Conservation (phyloP, 1,140 invertebrate genomes). For the Neodiprion lecontei region DNA sequence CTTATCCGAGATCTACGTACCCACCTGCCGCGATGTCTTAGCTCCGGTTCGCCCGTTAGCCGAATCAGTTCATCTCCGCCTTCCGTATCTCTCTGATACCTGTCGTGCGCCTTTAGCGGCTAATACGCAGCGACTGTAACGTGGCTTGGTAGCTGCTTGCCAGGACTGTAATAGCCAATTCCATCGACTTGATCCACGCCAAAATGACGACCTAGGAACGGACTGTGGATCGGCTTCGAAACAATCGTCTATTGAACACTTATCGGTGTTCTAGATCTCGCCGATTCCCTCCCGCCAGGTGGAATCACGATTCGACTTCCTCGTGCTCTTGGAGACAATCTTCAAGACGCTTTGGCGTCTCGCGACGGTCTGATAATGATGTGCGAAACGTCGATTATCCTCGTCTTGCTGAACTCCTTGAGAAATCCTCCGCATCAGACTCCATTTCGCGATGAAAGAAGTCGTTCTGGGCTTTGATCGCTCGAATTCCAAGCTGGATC, state of each 20-base stretch:
- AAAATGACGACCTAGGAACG: neutral
- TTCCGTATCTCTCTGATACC: neutral
- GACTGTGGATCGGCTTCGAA: neutral
- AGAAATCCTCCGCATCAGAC: no score
- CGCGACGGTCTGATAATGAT: no score
- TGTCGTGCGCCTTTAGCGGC: neutral
- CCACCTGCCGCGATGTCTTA: neutral
- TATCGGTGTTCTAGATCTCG: neutral
- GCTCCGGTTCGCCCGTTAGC: neutral
- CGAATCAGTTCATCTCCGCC: slow-evolving; percentile 3
- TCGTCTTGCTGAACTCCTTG: no score
- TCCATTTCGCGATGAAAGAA: no score
- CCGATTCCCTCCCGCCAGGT: neutral
- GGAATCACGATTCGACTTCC: no score
- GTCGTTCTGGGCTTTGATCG: no score
- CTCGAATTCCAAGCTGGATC: no score
- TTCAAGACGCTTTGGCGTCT: no score
- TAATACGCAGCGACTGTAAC: neutral
- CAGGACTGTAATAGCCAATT: neutral
- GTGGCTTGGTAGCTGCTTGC: neutral
- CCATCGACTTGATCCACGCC: neutral
- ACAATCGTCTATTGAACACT: neutral
- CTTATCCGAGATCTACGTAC: neutral
- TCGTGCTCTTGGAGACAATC: no score
- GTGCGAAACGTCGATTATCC: no score